Conservation (phyloP, 2,888 invertebrate genomes). For the Syrphus vitripennis region DNA sequence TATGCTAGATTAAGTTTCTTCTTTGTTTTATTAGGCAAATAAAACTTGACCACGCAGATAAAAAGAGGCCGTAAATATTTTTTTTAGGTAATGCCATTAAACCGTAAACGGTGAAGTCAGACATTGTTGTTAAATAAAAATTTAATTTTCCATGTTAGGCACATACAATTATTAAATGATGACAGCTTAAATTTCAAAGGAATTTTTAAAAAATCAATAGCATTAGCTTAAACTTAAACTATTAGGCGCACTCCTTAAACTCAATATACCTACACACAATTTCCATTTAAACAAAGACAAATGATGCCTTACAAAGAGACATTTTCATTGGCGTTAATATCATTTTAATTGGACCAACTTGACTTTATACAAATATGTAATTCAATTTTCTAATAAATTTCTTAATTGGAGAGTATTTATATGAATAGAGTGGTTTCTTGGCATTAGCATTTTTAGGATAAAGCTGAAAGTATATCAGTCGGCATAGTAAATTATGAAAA, state of each 20-base stretch:
- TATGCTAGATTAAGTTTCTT: conserved; percentile 15
- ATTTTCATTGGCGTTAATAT: neutral
- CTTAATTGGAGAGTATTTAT: neutral
- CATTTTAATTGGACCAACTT: neutral
- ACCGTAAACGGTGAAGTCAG: neutral
- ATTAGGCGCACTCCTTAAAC: neutral
- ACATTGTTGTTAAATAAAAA: no score
- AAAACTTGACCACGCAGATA: neutral
- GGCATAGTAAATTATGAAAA: neutral
- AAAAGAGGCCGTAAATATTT: neutral
- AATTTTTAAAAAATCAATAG: no score
- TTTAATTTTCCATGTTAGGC: no score
- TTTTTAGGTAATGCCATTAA: neutral
- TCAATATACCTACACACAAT: neutral
- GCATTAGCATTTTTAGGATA: neutral
- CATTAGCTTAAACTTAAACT: neutral
- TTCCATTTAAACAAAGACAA: no score
- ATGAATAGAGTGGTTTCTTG: neutral
- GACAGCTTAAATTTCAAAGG: no score
- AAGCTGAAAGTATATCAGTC: neutral
- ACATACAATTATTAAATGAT: no score
- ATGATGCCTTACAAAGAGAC: neutral
- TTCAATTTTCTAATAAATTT: neutral
- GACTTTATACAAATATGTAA: neutral
- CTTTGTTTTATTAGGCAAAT: neutral